Percentiles rank a stretch among this genome's conserved stretches.
Evolutionary conservation across 2,888 invertebrate species (phyloP).

Genomic region (Fissipunctia ypsillon): DNA sequence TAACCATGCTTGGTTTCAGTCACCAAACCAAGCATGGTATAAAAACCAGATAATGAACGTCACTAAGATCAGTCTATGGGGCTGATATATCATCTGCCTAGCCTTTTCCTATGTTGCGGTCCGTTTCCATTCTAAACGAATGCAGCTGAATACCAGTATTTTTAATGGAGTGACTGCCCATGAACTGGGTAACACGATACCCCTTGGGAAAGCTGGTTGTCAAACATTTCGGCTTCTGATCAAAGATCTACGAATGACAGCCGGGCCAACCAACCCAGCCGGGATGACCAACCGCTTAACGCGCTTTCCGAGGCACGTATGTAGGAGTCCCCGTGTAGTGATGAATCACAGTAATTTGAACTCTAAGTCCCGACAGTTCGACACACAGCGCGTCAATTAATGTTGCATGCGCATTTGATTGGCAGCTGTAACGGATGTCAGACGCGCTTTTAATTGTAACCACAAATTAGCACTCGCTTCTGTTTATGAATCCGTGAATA

Average conservation of each 20-base stretch:
- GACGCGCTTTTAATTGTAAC: constrained; percentile 30
- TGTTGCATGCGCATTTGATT: constrained; percentile 18
- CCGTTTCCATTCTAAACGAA: background rate
- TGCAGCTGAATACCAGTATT: background rate
- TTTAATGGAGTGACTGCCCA: background rate
- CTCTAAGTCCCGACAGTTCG: too few relatives aligned
- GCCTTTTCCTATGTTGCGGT: background rate
- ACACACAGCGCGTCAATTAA: constrained; percentile 3
- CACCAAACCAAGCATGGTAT: background rate
- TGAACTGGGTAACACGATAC: background rate
- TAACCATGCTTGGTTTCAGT: background rate
- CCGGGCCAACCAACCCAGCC: too few relatives aligned
- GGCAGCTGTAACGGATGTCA: constrained; percentile 30
- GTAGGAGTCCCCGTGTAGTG: background rate
- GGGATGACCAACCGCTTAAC: background rate
- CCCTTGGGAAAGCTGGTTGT: background rate
- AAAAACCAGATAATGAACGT: background rate
- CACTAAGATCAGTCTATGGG: background rate
- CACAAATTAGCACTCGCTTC: constrained; percentile 21
- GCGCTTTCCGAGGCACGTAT: background rate
- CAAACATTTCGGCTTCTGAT: background rate
- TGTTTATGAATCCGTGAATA: constrained; percentile 20
- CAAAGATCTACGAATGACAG: background rate
- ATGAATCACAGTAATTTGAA: background rate
- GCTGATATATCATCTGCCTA: constrained; percentile 1